Conservation (phyloP, 2,113 vertebrate species). For the Morone chrysops region DNA sequence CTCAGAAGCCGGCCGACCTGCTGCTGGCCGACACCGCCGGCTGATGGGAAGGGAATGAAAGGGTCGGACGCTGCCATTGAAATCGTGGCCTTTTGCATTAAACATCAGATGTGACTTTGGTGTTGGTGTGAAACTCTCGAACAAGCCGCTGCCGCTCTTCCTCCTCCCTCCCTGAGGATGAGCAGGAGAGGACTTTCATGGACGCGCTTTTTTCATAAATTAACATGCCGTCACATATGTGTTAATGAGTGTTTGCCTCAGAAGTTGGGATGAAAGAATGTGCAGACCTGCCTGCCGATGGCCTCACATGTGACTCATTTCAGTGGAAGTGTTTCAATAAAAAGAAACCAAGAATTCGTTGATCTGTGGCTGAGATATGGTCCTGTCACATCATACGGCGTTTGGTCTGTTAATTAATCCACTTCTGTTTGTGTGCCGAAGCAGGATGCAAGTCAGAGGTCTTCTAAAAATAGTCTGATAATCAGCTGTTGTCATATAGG, state of each 20-base stretch:
- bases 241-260: constrained; percentile 22
- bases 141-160: not conserved
- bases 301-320: constrained; percentile 7
- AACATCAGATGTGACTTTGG: constrained; percentile 41
- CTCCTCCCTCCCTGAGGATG: not conserved
- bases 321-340: not conserved
- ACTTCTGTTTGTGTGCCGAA: not conserved
- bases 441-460: not conserved
- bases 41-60: constrained; percentile 28
- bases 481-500: not conserved
- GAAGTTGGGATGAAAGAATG: constrained; percentile 38
- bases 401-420: constrained; percentile 6
- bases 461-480: not conserved
- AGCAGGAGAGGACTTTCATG: not conserved
- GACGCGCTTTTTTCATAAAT: constrained; percentile 5
- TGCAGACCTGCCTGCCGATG: not conserved
- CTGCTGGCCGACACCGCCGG: not conserved
- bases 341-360: not conserved
- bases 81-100: constrained; percentile 29
- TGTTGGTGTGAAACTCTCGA: not conserved
- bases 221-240: not conserved
- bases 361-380: not conserved
- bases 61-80: not conserved
- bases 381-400: not conserved
- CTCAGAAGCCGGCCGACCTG: not conserved